phyloP scores from a whole-genome alignment of 1,140 invertebrate species.

The Cepaea nemoralis region DNA sequence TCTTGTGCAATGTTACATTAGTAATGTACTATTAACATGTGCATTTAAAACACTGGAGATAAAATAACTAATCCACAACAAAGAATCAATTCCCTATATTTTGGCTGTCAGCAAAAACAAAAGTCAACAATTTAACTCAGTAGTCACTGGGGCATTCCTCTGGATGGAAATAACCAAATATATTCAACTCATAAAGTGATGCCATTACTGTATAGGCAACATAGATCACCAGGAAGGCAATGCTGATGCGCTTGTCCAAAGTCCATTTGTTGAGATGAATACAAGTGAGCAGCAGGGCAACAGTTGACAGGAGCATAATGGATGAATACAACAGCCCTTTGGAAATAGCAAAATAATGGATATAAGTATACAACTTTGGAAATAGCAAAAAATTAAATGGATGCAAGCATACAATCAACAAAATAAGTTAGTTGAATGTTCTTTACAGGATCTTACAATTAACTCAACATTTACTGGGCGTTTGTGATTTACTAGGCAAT shows the following conservation, averaged over 20 bases:
- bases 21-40: too few species aligned
- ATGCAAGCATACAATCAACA: too few species aligned
- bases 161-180: constrained; percentile 70
- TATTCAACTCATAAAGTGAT: constrained; percentile 69
- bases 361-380: too few species aligned
- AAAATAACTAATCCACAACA: too few species aligned
- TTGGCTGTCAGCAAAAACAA: not conserved
- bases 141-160: constrained; percentile 58
- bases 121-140: constrained; percentile 18
- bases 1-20: too few species aligned
- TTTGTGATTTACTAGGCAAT: too few species aligned
- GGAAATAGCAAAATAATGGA: not conserved
- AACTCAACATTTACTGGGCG: too few species aligned
- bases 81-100: not conserved
- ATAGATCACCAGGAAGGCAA: constrained; percentile 64
- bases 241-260: constrained; percentile 64
- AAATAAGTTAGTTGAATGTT: too few species aligned
- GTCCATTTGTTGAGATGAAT: constrained; percentile 68
- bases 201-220: constrained; percentile 62
- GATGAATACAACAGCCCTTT: constrained; percentile 66
- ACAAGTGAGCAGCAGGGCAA: constrained; percentile 61
- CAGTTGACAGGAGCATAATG: constrained; percentile 66
- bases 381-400: too few species aligned
- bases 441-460: too few species aligned
- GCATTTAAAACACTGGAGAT: too few species aligned